Evolutionary conservation across 1,140 invertebrate species (phyloP), one percentile per base, ranked within the genome.

Genomic region (Apocrypta bakeri): DNA sequence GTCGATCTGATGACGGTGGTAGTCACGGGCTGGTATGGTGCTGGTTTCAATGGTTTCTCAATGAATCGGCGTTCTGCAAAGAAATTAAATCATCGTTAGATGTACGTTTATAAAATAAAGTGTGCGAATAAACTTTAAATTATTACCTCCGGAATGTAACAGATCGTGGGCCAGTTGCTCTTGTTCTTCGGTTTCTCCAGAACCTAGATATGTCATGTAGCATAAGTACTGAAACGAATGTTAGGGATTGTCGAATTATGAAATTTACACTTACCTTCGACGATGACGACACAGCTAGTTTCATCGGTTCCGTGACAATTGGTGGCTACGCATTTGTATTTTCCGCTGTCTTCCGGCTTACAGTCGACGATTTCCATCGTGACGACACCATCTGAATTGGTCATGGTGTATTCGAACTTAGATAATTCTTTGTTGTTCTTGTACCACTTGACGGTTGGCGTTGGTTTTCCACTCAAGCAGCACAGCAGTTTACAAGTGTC

Each of bases 401-500:
- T 95, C 94, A 98, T 97, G 31, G 96, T 94, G 89, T 97, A 98
- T 87, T 98, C 97, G 88, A 97, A 96, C 90, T 97, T 97, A 29
- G 95, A 96, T 4, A 99, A 92, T 90, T 99, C 98, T 79, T 95
- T 94, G 31, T 95, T 96, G 89, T 99, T 98, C 91, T 99, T 99
- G 93, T 95, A 98, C 99, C 99, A 95, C 89, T 94, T 94, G 1
- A 98, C 98, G 27, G 97, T 96, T 0, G 99, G 98, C 82, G 96
- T 94, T 84, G 99, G 99, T 90, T 97, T 98, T 74, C 98, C 98
- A 86, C 96, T 96, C 17, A 99, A 93, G 89, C 98, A 99, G 91
- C 98, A 99, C 3, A 99, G 94, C n/a, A 99, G 94, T 93, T 99
- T 99, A 92, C 97, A 98, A 68, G 97, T 97, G 88, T 98, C 96